phyloP scores from a whole-genome alignment of 37 sponge, comb jelly and placozoan genomes.

The Petrosia ficiformis region DNA sequence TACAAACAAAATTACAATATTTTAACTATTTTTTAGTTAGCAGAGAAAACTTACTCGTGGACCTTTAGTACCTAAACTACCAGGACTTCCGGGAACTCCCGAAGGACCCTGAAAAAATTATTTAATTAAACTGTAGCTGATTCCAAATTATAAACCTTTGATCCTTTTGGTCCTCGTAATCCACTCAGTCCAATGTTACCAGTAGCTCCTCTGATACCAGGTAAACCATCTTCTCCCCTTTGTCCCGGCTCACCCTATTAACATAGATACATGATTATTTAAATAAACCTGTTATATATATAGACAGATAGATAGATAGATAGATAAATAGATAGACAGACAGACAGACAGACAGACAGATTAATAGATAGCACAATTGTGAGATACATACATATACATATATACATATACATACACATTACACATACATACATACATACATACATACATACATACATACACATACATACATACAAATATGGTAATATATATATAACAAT shows the following conservation, averaged over 20 bases:
- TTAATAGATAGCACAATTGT: no score
- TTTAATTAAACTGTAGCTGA: neutral
- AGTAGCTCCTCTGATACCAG: conserved; percentile 13
- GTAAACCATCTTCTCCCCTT: neutral
- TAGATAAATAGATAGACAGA: no score
- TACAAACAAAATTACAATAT: neutral
- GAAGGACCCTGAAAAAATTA: neutral
- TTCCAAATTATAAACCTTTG: neutral
- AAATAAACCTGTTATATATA: no score
- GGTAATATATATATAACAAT: no score
- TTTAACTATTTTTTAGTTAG: neutral
- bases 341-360: no score
- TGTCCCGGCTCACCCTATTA: neutral
- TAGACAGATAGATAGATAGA: no score
- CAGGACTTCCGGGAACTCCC: neutral
- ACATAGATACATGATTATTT: neutral
- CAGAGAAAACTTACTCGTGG: neutral
- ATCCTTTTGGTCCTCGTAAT: neutral
- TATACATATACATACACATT: neutral
- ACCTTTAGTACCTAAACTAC: neutral
- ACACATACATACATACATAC: no score
- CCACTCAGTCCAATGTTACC: conserved; percentile 4
- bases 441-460: no score
- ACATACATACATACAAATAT: no score
- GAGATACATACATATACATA: no score